Conservation (phyloP, 2,888 invertebrate genomes). For the Acutogordius australiensis region DNA sequence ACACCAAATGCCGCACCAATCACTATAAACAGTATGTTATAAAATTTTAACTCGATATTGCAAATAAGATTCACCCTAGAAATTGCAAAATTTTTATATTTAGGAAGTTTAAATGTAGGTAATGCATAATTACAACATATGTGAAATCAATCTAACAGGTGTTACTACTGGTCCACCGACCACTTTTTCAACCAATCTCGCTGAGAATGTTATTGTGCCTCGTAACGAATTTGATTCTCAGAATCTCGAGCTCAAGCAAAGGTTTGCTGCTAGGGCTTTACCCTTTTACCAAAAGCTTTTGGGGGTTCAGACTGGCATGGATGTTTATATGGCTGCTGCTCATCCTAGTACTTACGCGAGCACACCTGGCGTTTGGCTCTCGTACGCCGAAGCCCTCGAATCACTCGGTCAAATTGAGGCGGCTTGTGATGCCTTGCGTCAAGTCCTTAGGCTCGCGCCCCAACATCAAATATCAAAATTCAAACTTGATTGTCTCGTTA, state of each 20-base stretch:
- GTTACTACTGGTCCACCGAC: too few species aligned
- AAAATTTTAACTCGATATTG: too few species aligned
- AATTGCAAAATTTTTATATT: too few species aligned
- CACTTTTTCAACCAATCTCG: too few species aligned
- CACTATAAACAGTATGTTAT: too few species aligned
- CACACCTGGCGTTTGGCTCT: not conserved
- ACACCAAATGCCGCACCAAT: too few species aligned
- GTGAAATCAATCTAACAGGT: too few species aligned
- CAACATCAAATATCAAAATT: not conserved
- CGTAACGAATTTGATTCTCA: too few species aligned
- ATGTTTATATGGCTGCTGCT: not conserved
- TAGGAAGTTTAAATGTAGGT: too few species aligned
- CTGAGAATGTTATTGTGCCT: too few species aligned
- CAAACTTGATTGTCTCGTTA: not conserved
- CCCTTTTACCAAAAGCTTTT: not conserved
- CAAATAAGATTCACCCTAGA: too few species aligned
- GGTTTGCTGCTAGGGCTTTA: not conserved
- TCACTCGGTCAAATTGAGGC: not conserved
- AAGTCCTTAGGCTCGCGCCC: not conserved
- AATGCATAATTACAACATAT: too few species aligned
- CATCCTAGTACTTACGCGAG: not conserved
- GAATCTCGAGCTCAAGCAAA: not conserved
- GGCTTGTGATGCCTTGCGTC: not conserved
- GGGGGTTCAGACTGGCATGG: not conserved
- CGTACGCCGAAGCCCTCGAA: not conserved